These are phyloP conservation scores for Thunnus albacares DNA, from an alignment of 2,797 vertebrate genomes.

Conservation along the genomic window DNA sequence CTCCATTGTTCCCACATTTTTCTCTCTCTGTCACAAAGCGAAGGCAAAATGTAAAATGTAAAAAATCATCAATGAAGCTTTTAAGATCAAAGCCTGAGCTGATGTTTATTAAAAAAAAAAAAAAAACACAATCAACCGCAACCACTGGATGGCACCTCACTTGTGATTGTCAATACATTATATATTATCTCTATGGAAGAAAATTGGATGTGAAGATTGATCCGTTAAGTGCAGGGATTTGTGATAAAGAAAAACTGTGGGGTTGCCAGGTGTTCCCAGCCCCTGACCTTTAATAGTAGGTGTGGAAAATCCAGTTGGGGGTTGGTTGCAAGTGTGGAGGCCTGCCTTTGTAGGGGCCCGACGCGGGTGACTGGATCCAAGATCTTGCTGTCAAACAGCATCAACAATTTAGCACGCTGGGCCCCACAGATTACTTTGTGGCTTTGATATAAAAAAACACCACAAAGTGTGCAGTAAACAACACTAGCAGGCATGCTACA, in stretches of 20 bases:
- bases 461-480: slow-evolving; percentile 33
- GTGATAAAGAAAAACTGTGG: slow-evolving; percentile 2
- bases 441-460: slow-evolving; percentile 41
- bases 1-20: not conserved
- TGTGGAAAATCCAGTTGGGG: slow-evolving; percentile 37
- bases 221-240: slow-evolving; percentile 38
- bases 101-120: not conserved
- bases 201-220: slow-evolving; percentile 17
- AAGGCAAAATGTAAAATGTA: slow-evolving; percentile 1
- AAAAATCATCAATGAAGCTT: not conserved
- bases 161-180: not conserved
- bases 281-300: slow-evolving; percentile 28
- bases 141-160: not conserved
- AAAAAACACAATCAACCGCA: not conserved
- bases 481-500: not conserved
- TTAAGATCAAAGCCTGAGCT: not conserved
- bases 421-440: slow-evolving; percentile 37
- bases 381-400: slow-evolving; percentile 49
- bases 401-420: slow-evolving; percentile 36
- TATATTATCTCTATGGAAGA: slow-evolving; percentile 7
- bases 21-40: not conserved
- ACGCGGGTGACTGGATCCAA: slow-evolving; percentile 34
- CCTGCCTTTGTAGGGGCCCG: slow-evolving; percentile 23
- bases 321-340: not conserved
- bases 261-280: slow-evolving; percentile 18